phyloP scores from a whole-genome alignment of 2,797 vertebrate species.

The Gadopsis marmoratus region DNA sequence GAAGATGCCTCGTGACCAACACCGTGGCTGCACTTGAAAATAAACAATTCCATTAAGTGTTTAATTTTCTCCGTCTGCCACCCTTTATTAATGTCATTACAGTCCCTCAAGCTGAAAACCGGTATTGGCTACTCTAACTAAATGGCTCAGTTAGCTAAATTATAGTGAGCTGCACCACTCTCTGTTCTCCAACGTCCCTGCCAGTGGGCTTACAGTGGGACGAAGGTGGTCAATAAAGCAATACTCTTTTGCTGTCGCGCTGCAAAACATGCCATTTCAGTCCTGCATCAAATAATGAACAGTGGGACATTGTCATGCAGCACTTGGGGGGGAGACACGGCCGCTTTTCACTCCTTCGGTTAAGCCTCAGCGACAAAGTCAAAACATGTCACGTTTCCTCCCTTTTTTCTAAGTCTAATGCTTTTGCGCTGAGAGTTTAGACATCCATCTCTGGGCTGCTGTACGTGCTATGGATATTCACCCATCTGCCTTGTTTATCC shows the following conservation, averaged over 20 bases:
- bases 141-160: slow-evolving; percentile 73
- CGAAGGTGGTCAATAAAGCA: slow-evolving; percentile 71
- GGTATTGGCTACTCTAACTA: slow-evolving; percentile 66
- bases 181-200: slow-evolving; percentile 53
- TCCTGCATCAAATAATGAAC: slow-evolving; percentile 52
- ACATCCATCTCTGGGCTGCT: slow-evolving; percentile 26
- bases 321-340: slow-evolving; percentile 21
- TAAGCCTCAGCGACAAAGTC: slow-evolving; percentile 43
- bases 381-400: slow-evolving; percentile 42
- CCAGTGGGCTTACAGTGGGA: slow-evolving; percentile 50
- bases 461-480: no score
- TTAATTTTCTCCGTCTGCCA: slow-evolving; percentile 64
- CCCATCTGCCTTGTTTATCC: slow-evolving; percentile 45
- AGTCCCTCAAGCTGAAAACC: slow-evolving; percentile 59
- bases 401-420: background rate
- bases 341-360: slow-evolving; percentile 31
- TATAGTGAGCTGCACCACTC: slow-evolving; percentile 56
- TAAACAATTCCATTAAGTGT: slow-evolving; percentile 69
- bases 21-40: slow-evolving; percentile 49
- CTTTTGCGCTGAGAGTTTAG: slow-evolving; percentile 48
- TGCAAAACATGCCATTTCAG: slow-evolving; percentile 58
- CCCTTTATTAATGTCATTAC: slow-evolving; percentile 70
- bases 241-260: slow-evolving; percentile 63
- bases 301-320: slow-evolving; percentile 25
- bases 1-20: slow-evolving; percentile 49